Conservation (phyloP, 2,797 vertebrate species). For the Avahi laniger region DNA sequence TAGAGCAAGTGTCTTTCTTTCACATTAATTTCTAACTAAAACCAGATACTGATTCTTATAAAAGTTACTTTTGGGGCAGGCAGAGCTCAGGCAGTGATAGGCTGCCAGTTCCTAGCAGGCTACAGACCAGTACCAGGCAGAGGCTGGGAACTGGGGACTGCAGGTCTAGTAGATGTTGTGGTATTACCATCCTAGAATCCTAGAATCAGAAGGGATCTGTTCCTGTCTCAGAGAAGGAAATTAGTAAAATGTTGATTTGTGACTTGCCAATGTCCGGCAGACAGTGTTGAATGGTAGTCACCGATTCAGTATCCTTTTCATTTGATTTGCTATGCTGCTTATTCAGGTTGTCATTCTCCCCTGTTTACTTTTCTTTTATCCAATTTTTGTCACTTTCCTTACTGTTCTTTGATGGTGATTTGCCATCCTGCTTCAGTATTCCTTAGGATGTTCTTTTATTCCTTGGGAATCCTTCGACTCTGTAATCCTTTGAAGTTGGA, state of each 20-base stretch:
- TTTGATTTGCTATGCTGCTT: neutral
- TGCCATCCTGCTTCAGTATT: neutral
- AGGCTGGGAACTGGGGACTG: too few relatives aligned
- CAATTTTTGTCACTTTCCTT: neutral
- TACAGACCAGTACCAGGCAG: too few relatives aligned
- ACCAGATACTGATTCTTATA: neutral
- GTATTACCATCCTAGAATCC: neutral
- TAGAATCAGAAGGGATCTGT: slow-evolving; percentile 6
- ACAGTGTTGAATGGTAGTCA: neutral
- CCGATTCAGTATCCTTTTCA: neutral
- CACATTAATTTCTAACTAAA: slow-evolving; percentile 11
- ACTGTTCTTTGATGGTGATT: neutral
- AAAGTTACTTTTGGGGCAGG: neutral
- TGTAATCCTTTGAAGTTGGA: neutral
- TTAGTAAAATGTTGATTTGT: neutral
- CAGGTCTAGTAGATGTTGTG: neutral
- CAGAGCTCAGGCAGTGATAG: too few relatives aligned
- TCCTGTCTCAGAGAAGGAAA: neutral
- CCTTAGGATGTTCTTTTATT: slow-evolving; percentile 14
- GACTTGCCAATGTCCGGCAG: neutral
- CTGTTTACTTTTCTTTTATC: neutral
- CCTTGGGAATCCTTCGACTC: slow-evolving; percentile 2
- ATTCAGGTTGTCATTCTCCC: neutral
- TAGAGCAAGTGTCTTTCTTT: neutral
- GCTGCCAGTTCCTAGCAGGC: too few relatives aligned